Conservation (phyloP, 1,140 invertebrate species). For the Drosophila nannoptera region DNA sequence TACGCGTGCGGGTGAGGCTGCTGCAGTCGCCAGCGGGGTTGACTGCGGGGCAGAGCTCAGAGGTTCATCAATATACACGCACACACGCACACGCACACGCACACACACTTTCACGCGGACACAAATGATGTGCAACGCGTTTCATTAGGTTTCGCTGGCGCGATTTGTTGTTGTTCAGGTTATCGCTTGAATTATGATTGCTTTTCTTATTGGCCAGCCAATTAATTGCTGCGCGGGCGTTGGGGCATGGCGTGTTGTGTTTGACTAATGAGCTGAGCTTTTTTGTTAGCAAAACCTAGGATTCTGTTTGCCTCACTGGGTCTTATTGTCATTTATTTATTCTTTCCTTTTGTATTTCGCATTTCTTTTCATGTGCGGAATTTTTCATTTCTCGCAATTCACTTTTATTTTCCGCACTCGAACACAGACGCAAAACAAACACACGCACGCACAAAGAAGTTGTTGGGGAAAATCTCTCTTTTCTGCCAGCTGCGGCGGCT, state of each 20-base stretch:
- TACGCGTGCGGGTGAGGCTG: constrained; percentile 4
- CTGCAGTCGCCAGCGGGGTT: not conserved
- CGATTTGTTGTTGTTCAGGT: constrained; percentile 8
- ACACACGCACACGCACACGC: constrained; percentile 16
- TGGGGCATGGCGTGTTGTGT: constrained; percentile 7
- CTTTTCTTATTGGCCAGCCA: constrained; percentile 27
- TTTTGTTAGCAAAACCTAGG: constrained; percentile 11
- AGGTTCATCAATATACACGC: constrained; percentile 2
- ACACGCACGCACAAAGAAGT: constrained; percentile 10
- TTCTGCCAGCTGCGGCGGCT: constrained; percentile 30
- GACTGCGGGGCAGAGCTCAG: constrained; percentile 1
- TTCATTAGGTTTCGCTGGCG: constrained; percentile 53
- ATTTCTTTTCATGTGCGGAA: constrained; percentile 21
- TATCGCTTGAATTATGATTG: not conserved
- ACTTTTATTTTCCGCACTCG: constrained; percentile 44
- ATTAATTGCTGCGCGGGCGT: constrained; percentile 53
- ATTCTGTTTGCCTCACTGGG: not conserved
- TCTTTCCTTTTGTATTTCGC: constrained; percentile 7
- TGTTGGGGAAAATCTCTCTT: constrained; percentile 33
- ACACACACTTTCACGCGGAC: constrained; percentile 6
- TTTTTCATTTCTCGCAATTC: constrained; percentile 52
- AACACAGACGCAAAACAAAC: constrained; percentile 9
- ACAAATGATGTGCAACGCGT: constrained; percentile 19
- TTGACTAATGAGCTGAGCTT: constrained; percentile 55
- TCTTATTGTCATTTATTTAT: constrained; percentile 8